These are phyloP conservation scores for Gymnocheta viridis DNA, from an alignment of 2,888 invertebrate species.

Conservation along the genomic window DNA sequence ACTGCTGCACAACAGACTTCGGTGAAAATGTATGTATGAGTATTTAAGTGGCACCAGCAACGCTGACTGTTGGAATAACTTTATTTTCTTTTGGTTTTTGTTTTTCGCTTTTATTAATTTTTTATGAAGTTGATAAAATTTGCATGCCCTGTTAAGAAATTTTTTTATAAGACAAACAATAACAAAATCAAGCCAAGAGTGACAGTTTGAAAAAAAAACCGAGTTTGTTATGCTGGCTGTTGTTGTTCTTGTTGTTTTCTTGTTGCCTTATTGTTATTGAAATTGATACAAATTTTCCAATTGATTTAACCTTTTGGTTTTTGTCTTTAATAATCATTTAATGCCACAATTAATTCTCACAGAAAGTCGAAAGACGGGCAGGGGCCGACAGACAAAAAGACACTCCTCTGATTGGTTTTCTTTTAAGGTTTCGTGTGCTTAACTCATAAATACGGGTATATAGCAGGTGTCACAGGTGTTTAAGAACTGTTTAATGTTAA, in stretches of 20 bases:
- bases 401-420: not conserved
- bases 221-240: no score
- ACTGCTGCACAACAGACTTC: not conserved
- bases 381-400: not conserved
- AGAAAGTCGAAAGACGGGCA: slow-evolving; percentile 10
- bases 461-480: slow-evolving; percentile 62
- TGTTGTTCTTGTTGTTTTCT: slow-evolving; percentile 7
- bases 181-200: slow-evolving; percentile 4
- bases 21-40: not conserved
- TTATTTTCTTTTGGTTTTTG: slow-evolving; percentile 3
- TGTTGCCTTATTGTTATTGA: slow-evolving; percentile 57
- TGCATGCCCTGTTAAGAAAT: slow-evolving; percentile 46
- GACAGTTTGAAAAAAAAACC: slow-evolving; percentile 31
- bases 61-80: slow-evolving; percentile 1
- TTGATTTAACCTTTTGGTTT: slow-evolving; percentile 50
- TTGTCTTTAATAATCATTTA: slow-evolving; percentile 45
- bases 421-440: slow-evolving; percentile 65
- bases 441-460: not conserved
- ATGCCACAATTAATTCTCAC: slow-evolving; percentile 56
- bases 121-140: slow-evolving; percentile 33
- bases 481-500: not conserved
- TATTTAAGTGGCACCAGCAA: slow-evolving; percentile 12
- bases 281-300: slow-evolving; percentile 63
- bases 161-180: slow-evolving; percentile 27
- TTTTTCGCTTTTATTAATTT: slow-evolving; percentile 3